Evolutionary conservation across 1,140 invertebrate species (phyloP).

Genomic region (Papilio polyxenes): DNA sequence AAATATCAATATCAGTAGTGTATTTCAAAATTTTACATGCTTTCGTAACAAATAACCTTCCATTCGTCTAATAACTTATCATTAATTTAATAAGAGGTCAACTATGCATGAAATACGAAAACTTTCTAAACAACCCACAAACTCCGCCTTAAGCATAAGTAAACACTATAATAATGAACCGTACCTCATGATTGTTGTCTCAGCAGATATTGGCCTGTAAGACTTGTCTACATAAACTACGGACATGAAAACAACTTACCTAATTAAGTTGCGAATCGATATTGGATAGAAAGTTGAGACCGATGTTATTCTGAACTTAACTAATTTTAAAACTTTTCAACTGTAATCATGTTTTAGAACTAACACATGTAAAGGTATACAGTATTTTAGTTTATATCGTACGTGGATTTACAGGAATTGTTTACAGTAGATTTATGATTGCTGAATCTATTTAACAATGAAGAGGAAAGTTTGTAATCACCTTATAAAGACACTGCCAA

Average conservation of each 20-base stretch:
- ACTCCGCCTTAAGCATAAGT: constrained; percentile 44
- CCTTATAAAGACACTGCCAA: too few relatives aligned
- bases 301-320: constrained; percentile 14
- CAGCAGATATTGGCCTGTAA: constrained; percentile 46
- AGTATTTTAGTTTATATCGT: too few relatives aligned
- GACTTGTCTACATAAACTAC: constrained; percentile 40
- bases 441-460: too few relatives aligned
- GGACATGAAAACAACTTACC: constrained; percentile 36
- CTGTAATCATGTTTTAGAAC: background rate
- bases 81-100: background rate
- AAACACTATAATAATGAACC: constrained; percentile 49
- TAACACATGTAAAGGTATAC: too few relatives aligned
- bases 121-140: background rate
- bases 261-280: constrained; percentile 34
- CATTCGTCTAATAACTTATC: background rate
- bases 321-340: background rate
- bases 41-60: background rate
- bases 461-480: too few relatives aligned
- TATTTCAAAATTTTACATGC: background rate
- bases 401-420: too few relatives aligned
- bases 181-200: constrained; percentile 51
- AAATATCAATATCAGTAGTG: background rate
- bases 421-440: too few relatives aligned
- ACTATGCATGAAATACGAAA: constrained; percentile 5
- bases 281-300: constrained; percentile 17